Percentiles rank a stretch among this genome's conserved stretches.
These are phyloP conservation scores for Melieria picta DNA, from an alignment of 2,888 invertebrate species.

Conservation along the genomic window DNA sequence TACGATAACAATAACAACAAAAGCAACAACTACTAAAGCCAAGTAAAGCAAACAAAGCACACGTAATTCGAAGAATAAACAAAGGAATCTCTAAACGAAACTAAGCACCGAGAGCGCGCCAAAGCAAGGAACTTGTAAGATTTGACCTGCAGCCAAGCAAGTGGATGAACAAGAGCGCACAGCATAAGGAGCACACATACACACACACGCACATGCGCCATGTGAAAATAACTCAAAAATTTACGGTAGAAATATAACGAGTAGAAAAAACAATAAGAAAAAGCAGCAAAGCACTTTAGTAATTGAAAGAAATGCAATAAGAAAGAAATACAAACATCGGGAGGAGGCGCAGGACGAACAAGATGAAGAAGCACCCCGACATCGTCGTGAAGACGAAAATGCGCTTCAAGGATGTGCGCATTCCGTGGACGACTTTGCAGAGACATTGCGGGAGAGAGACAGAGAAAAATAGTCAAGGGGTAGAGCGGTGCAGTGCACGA, in stretches of 20 bases:
- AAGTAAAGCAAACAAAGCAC: not conserved
- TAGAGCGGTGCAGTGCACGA: too few species aligned
- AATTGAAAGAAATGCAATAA: not conserved
- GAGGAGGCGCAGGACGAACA: not conserved
- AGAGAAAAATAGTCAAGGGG: too few species aligned
- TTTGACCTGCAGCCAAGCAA: not conserved
- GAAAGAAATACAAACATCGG: not conserved
- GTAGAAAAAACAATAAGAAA: not conserved
- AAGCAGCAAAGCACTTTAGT: not conserved
- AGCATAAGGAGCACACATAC: not conserved
- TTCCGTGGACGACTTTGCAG: not conserved
- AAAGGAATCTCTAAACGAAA: not conserved
- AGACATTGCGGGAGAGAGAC: too few species aligned
- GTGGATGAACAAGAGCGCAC: too few species aligned
- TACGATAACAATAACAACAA: not conserved
- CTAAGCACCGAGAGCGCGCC: not conserved
- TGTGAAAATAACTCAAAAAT: not conserved
- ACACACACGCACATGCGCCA: not conserved
- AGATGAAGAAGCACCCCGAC: not conserved
- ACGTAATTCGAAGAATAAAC: conserved; percentile 4
- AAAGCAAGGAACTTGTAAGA: not conserved
- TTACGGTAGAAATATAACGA: not conserved
- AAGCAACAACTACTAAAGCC: not conserved
- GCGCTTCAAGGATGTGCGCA: not conserved
- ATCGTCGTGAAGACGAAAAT: not conserved